Base-by-base conservation (phyloP, 2,888 invertebrate genomes). In the Macroteleia sp. region DNA sequence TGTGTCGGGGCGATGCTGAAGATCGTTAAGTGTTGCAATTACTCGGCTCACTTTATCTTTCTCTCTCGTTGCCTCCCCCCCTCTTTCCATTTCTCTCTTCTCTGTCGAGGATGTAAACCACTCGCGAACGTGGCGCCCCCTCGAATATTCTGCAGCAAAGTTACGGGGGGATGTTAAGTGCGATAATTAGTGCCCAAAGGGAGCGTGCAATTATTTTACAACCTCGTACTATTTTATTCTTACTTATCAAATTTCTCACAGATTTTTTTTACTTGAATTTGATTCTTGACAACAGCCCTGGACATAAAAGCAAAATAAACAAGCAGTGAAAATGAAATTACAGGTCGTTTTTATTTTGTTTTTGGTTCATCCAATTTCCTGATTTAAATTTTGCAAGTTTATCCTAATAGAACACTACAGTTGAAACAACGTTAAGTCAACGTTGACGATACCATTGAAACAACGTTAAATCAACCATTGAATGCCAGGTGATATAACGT, bases 11-110 rank as follows among this genome's bases (percentile, higher is more conserved):
- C 80, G 81, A 83, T 85, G 82, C 82, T 84, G 81, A 82, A 77
- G 80, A 78, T 73, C 76, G 82, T 89, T 81, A 82, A 90, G 88
- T 86, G 85, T 85, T 83, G 87, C 88, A 90, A 90, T 90, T 89
- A 89, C 83, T 86, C 79, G 76, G 56, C 64, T 57, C 50, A 22
- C 67, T 62, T 28, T 41, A 36, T 62, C 62, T 22, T 41, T 36
- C 48, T 56, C 50, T 25, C n/a, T 17, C 25, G 8, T 1, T 17
- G n/a, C n/a, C 50, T 10, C 22, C 14, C 42, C 12, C 25, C n/a
- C 25, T 62, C 19, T 44, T 28, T 1, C 17, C 14, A 4, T 2
- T 14, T 41, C 57, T 42, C 57, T 19, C 30, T 30, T 44, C 14
- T 22, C 77, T 52, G 70, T 71, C 79, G 77, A 81, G 82, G 78